Evolutionary conservation across 1,140 invertebrate genomes (phyloP).

Genomic region (Aphaenogaster rudis): DNA sequence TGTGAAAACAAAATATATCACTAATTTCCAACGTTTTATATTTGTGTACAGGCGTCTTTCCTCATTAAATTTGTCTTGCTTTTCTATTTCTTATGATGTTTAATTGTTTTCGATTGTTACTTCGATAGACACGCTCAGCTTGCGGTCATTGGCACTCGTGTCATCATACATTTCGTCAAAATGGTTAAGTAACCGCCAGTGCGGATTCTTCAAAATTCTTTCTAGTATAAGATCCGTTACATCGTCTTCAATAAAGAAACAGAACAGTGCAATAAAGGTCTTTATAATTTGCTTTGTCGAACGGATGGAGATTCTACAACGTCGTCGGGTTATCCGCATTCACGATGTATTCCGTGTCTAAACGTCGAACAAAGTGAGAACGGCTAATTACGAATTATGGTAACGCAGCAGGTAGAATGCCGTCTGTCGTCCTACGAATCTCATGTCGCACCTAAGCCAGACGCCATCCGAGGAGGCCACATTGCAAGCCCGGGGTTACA

Average conservation of each 20-base stretch:
- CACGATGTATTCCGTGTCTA: background rate
- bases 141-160: background rate
- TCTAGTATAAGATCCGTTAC: constrained; percentile 16
- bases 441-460: constrained; percentile 75
- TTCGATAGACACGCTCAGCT: background rate
- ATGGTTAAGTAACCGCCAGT: constrained; percentile 17
- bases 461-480: constrained; percentile 88
- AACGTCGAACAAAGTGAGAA: constrained; percentile 18
- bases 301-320: constrained; percentile 7
- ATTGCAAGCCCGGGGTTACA: constrained; percentile 88
- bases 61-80: constrained; percentile 34
- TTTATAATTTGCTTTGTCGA: background rate
- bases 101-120: constrained; percentile 22
- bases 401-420: constrained; percentile 57
- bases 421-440: constrained; percentile 29
- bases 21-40: constrained; percentile 50
- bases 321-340: background rate
- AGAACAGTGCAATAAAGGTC: background rate
- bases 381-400: constrained; percentile 35
- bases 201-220: constrained; percentile 25
- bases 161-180: constrained; percentile 16
- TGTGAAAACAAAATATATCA: constrained; percentile 31
- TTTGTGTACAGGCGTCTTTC: background rate
- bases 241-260: background rate
- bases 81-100: constrained; percentile 29